Conservation (phyloP, 37 sponge, comb jelly and placozoan species). For the Axinella damicornis region DNA sequence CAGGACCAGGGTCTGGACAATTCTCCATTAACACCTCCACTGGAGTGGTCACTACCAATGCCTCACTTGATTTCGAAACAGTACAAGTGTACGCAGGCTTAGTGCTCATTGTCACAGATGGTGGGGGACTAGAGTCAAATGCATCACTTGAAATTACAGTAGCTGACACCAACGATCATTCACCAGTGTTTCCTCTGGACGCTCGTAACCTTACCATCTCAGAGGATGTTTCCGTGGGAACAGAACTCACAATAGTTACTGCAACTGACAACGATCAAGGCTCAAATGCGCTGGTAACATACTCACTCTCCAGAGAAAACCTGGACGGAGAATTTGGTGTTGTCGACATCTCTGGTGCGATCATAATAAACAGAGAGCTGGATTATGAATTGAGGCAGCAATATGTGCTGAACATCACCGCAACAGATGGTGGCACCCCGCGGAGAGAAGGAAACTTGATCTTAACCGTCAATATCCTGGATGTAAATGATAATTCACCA, state of each 20-base stretch:
- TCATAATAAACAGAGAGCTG: constrained; percentile 14
- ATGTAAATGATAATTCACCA: constrained; percentile 54
- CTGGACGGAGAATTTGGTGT: not conserved
- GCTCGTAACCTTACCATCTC: not conserved
- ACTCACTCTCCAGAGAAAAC: not conserved
- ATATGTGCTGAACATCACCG: constrained; percentile 11
- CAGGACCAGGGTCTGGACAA: not conserved
- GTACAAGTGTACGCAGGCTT: constrained; percentile 24
- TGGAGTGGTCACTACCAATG: constrained; percentile 31
- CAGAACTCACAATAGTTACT: constrained; percentile 1
- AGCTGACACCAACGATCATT: constrained; percentile 66
- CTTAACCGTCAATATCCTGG: constrained; percentile 10
- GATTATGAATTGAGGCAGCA: constrained; percentile 15
- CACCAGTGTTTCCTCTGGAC: constrained; percentile 53
- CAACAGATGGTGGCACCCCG: constrained; percentile 52
- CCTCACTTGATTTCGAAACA: constrained; percentile 46
- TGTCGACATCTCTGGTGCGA: constrained; percentile 7
- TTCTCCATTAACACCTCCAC: constrained; percentile 25
- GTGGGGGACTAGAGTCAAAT: constrained; percentile 24
- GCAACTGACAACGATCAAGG: constrained; percentile 22
- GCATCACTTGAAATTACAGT: constrained; percentile 39
- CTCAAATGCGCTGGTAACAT: constrained; percentile 1
- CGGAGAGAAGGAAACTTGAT: constrained; percentile 1
- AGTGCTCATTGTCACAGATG: constrained; percentile 54
- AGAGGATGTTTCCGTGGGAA: not conserved